Conservation (phyloP, 2,797 vertebrate genomes). For the Mormyrops attenuatus region DNA sequence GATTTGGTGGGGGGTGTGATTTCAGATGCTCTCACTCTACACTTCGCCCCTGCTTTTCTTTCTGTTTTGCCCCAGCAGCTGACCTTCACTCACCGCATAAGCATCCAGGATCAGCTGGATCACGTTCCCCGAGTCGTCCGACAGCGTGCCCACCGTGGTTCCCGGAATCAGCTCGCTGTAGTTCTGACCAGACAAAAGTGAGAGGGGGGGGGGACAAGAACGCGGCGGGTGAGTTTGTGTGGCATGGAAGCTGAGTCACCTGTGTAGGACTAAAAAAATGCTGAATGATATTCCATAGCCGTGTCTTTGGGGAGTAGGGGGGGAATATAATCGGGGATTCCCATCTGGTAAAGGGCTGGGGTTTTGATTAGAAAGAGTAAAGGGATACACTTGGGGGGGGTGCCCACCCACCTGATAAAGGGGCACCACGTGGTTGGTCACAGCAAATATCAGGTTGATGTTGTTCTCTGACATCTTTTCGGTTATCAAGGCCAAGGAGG, state of each 20-base stretch:
- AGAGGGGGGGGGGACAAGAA: background rate
- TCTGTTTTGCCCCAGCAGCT: background rate
- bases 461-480: conserved; percentile 97
- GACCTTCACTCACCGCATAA: conserved; percentile 70
- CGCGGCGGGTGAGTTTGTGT: background rate
- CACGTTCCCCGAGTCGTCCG: conserved; percentile 83
- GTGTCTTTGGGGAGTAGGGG: background rate
- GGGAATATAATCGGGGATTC: background rate
- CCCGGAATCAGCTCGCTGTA: conserved; percentile 97
- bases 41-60: background rate
- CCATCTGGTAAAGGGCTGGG: background rate
- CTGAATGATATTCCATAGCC: background rate
- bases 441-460: conserved; percentile 95
- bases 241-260: background rate
- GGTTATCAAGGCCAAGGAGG: conserved; percentile 88
- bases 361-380: background rate
- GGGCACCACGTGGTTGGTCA: conserved; percentile 71
- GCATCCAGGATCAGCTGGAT: conserved; percentile 89
- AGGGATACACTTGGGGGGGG: background rate
- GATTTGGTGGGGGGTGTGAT: background rate
- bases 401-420: conserved; percentile 78
- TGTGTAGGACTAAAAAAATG: background rate
- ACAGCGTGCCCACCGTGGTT: conserved; percentile 84
- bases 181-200: conserved; percentile 62
- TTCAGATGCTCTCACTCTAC: background rate